Evolutionary conservation across 2,797 vertebrate species (phyloP).

Genomic region (Taenioides sp.): DNA sequence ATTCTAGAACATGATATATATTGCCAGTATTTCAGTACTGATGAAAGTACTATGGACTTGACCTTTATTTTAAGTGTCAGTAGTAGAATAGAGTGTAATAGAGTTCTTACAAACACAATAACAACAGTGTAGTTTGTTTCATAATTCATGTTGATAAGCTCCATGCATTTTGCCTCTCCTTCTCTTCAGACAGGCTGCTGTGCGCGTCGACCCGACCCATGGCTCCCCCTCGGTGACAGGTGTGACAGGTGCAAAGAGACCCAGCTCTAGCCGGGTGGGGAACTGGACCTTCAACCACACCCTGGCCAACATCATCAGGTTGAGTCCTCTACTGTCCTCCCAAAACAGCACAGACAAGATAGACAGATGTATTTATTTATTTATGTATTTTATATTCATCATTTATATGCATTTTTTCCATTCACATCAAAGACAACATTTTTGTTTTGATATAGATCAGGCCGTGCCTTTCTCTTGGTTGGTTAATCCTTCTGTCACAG

Average conservation of each 20-base stretch:
- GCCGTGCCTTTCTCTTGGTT: too few relatives aligned
- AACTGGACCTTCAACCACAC: slow-evolving; percentile 78
- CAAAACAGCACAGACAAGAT: neutral
- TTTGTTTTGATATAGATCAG: too few relatives aligned
- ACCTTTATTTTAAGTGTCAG: too few relatives aligned
- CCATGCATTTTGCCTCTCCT: neutral
- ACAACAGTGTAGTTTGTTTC: neutral
- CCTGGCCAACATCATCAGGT: slow-evolving; percentile 79
- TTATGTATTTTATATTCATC: neutral
- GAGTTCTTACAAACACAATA: too few relatives aligned
- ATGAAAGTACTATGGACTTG: too few relatives aligned
- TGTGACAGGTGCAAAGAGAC: slow-evolving; percentile 20
- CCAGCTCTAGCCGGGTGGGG: slow-evolving; percentile 42
- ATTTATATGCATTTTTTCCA: neutral
- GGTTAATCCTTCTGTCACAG: too few relatives aligned
- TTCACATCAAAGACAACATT: too few relatives aligned
- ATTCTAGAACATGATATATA: too few relatives aligned
- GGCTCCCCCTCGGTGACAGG: slow-evolving; percentile 3
- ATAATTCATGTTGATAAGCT: neutral
- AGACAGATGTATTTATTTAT: neutral
- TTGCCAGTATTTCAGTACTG: too few relatives aligned
- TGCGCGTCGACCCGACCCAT: slow-evolving; percentile 44
- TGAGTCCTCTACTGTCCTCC: neutral
- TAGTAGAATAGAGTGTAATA: too few relatives aligned
- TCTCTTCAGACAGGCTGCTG: slow-evolving; percentile 48